Base-by-base conservation (phyloP, 2,888 invertebrate species). In the Catotricha subobsoleta region DNA sequence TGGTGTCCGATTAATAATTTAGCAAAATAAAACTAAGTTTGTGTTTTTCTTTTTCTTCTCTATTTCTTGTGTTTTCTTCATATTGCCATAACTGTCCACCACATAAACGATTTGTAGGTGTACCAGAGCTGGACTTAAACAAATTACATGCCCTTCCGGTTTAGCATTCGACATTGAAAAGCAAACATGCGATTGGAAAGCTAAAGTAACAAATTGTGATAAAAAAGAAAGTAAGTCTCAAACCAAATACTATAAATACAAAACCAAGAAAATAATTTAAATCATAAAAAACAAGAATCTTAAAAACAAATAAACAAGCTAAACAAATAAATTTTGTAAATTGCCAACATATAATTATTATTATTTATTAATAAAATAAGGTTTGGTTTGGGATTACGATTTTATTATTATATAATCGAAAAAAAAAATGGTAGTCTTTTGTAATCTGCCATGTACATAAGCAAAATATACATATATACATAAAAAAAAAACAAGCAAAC, bases 121-220 rank as follows among this genome's bases (percentile, higher is more conserved):
- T 78, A 87, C 86, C 74, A 83, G 79, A 72, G 82, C 86, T 72
- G 86, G 86, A 74, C 80, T 87, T 74, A 86, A 84, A 81, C 82
- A 84, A 77, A 86, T 91, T 74, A 84, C 86, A 71, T 91, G 91
- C 72, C 90, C 91, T 66, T 84, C 86, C 67, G 90, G 90, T 72
- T 76, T 91, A 76, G 80, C 88, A 72, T 91, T 91, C 77, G 91
- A 91, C 77, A 79, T 91, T 73, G 82, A 86, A 73, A 90, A 88
- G 76, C 91, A 91, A 75, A 91, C 90, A 67, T 91, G 91, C 73
- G 88, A 91, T 77, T 91, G 91, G 91, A 90, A 88, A 77, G 87
- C 86, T 74, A 87, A 90, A 79, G 91, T 91, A 74, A 78, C 72
- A 74, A 90, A 82, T 80, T 91, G 90, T 80, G 82, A 87, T 74